These are phyloP conservation scores for Hololepta plana DNA, from an alignment of 2,888 invertebrate genomes.

Conservation along the genomic window DNA sequence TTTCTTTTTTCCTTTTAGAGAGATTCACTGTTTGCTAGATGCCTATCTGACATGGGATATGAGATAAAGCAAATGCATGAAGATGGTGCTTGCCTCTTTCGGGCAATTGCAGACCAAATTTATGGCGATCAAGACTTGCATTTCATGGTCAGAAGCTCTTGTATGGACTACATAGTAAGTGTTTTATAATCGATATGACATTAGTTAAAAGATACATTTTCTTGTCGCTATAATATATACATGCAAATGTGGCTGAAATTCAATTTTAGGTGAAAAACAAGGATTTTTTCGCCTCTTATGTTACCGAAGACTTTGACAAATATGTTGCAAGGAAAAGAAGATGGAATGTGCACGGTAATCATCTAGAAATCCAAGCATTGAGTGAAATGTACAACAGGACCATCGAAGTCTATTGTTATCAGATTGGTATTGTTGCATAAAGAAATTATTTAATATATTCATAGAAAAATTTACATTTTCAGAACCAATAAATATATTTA, in stretches of 20 bases:
- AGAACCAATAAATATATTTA: conserved; percentile 80
- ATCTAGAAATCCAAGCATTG: conserved; percentile 81
- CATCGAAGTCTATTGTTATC: conserved; percentile 71
- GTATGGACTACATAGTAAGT: conserved; percentile 80
- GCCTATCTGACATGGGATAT: conserved; percentile 53
- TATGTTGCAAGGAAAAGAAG: conserved; percentile 67
- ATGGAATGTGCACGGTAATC: conserved; percentile 72
- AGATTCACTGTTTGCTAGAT: conserved; percentile 22
- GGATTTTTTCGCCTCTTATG: conserved; percentile 74
- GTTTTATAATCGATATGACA: too few relatives aligned
- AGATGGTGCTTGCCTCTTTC: conserved; percentile 77
- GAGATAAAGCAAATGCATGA: conserved; percentile 68
- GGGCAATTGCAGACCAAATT: conserved; percentile 77
- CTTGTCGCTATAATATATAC: background rate
- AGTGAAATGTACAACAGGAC: conserved; percentile 78
- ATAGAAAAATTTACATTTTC: conserved; percentile 11
- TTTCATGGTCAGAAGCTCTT: conserved; percentile 58
- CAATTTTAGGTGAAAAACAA: conserved; percentile 54
- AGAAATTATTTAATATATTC: conserved; percentile 1
- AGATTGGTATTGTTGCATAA: conserved; percentile 32
- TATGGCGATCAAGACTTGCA: conserved; percentile 87
- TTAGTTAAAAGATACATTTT: conserved; percentile 1
- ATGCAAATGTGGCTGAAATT: conserved; percentile 2
- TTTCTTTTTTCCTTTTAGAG: conserved; percentile 14
- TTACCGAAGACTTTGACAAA: conserved; percentile 73